These are phyloP conservation scores for Uria lomvia DNA, from an alignment of 2,113 vertebrate genomes.

Conservation along the genomic window DNA sequence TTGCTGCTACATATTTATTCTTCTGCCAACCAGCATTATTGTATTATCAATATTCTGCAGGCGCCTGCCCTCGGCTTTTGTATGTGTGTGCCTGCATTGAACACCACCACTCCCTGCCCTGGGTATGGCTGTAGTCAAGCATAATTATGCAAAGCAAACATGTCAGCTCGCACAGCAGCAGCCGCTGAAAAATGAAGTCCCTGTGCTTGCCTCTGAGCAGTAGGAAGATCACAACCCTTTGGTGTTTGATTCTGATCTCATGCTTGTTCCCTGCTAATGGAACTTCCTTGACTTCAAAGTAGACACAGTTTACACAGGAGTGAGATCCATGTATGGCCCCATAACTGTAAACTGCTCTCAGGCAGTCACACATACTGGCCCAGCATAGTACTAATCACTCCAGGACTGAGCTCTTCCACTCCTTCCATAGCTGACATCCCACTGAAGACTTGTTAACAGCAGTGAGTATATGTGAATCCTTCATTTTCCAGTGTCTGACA, in stretches of 20 bases:
- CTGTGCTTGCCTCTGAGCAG: neutral
- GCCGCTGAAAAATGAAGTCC: neutral
- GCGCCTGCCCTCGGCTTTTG: neutral
- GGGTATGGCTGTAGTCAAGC: neutral
- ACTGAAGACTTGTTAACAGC: neutral
- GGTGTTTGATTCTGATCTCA: constrained; percentile 8
- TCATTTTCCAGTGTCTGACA: neutral
- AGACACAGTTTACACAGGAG: neutral
- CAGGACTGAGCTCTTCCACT: neutral
- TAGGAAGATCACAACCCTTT: neutral
- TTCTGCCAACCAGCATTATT: neutral
- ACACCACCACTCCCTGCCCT: neutral
- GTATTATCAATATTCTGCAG: constrained; percentile 24
- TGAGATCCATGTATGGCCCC: fast-evolving
- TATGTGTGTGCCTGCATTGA: neutral
- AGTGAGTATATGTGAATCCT: neutral
- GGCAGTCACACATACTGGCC: neutral
- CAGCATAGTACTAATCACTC: neutral
- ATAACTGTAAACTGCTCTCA: neutral
- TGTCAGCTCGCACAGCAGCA: neutral
- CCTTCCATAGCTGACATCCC: neutral
- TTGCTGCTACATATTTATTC: neutral
- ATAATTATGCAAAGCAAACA: neutral
- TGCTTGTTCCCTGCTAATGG: neutral
- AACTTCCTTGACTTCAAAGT: constrained; percentile 21